Base-by-base conservation (phyloP, 1,140 invertebrate genomes). In the Leptonema lineaticorne region DNA sequence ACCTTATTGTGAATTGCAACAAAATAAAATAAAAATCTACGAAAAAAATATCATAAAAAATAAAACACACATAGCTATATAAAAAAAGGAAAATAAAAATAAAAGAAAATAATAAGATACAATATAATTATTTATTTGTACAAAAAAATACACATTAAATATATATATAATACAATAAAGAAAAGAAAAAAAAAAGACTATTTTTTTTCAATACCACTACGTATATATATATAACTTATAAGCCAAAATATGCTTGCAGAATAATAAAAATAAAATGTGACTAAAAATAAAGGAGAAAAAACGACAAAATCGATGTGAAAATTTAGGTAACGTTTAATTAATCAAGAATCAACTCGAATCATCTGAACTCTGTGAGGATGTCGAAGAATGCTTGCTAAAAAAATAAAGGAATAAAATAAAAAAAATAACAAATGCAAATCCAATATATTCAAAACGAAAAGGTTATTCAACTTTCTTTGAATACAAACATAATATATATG, bases 351-450 rank as follows among this genome's bases (percentile, higher is more conserved):
- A 70, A 60, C 68, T 45, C 29, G 60, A 71, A 60, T 71, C 46
- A 60, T 70, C 65, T 69, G 78, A 78, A 76, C 79, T 78, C 77
- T 78, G 78, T 75, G 79, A 81, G 76, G 78, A 81, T 78, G 77
- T 77, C 69, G 80, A 77, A 75, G 79, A 77, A 71, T 78, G 78
- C 81, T 81, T 81, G 81, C 79, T 82, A 82, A 76, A 81, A 82
- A 78, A 73, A 77, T 76, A 76, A 74, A 75, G 75, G 77, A 78
- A 70, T 78, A 74, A 45, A 41, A 68, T 57, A 53, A 45, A 62
- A 53, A 46, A 76, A 76, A 66, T 57, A 69, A n/a, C n/a, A n/a
- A n/a, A n/a, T n/a, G n/a, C n/a, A n/a, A n/a, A n/a, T n/a, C n/a
- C n/a, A n/a, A n/a, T n/a, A n/a, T n/a, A n/a, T n/a, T n/a, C n/a